phyloP scores from a whole-genome alignment of 2,888 invertebrate species.

The Machimus atricapillus region DNA sequence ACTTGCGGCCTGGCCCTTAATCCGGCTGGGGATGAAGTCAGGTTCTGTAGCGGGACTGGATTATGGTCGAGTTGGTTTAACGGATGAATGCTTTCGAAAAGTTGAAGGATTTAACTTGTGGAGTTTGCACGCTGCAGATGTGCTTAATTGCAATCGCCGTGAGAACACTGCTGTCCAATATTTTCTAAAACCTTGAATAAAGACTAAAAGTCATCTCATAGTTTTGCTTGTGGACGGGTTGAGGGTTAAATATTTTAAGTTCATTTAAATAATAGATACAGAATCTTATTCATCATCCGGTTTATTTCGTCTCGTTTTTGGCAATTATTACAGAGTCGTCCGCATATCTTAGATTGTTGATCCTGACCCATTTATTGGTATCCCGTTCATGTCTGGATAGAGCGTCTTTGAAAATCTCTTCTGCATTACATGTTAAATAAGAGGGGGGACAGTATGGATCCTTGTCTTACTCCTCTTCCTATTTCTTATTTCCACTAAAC shows the following conservation, averaged over 20 bases:
- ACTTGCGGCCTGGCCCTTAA: conserved; percentile 31
- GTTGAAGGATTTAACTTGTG: conserved; percentile 22
- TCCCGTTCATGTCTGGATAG: too few species aligned
- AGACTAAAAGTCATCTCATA: neutral
- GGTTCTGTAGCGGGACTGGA: neutral
- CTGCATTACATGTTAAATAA: too few species aligned
- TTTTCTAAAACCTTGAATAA: neutral
- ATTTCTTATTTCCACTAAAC: too few species aligned
- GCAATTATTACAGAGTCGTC: too few species aligned
- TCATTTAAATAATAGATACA: neutral
- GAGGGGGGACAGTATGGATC: too few species aligned
- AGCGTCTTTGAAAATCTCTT: too few species aligned
- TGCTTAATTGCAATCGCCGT: conserved; percentile 34
- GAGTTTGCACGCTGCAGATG: conserved; percentile 33
- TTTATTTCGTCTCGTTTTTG: too few species aligned
- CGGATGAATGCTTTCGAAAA: conserved; percentile 37
- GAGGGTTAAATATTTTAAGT: neutral
- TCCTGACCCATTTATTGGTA: too few species aligned
- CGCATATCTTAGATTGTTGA: too few species aligned
- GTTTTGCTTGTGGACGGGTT: neutral
- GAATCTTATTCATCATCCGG: too few species aligned
- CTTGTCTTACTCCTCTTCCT: too few species aligned
- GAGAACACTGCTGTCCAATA: neutral
- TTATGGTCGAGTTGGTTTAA: conserved; percentile 40
- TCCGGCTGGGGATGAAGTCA: conserved; percentile 14